Conservation (phyloP, 2,797 vertebrate species). For the Notolabrus celidotus region DNA sequence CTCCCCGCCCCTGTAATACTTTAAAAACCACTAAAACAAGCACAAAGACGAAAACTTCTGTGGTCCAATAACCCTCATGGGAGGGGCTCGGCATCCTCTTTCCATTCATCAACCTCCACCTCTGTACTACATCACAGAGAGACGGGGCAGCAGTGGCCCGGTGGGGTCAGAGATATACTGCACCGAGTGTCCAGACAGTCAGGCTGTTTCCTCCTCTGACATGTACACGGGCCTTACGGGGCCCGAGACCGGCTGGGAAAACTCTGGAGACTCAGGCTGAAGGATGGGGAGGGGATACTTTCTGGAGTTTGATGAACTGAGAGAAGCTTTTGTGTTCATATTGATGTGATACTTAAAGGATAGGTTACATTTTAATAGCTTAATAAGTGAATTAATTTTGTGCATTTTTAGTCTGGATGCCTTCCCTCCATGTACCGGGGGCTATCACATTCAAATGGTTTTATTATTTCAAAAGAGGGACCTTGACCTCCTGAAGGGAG, state of each 20-base stretch:
- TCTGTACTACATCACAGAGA: constrained; percentile 54
- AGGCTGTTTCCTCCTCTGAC: constrained; percentile 79
- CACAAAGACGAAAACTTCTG: constrained; percentile 13
- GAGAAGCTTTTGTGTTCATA: neutral
- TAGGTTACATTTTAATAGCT: too few species aligned
- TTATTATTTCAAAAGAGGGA: too few species aligned
- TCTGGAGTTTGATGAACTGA: neutral
- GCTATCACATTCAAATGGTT: too few species aligned
- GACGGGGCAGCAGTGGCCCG: constrained; percentile 52
- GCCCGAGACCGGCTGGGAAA: constrained; percentile 24
- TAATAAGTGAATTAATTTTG: too few species aligned
- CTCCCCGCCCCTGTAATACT: neutral
- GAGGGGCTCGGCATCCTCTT: constrained; percentile 53
- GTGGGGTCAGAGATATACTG: constrained; percentile 78
- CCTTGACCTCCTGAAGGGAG: too few species aligned
- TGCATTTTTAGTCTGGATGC: too few species aligned
- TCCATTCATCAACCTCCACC: constrained; percentile 71
- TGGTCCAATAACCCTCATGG: constrained; percentile 49
- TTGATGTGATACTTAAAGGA: fast-evolving
- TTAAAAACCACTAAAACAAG: constrained; percentile 19
- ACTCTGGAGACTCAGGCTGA: constrained; percentile 23
- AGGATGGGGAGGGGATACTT: constrained; percentile 3
- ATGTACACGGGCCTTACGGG: constrained; percentile 60
- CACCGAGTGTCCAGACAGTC: constrained; percentile 56
- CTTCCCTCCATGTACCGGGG: too few species aligned